Evolutionary conservation across 1,140 invertebrate species (phyloP).

Genomic region (Drosophila lowei): DNA sequence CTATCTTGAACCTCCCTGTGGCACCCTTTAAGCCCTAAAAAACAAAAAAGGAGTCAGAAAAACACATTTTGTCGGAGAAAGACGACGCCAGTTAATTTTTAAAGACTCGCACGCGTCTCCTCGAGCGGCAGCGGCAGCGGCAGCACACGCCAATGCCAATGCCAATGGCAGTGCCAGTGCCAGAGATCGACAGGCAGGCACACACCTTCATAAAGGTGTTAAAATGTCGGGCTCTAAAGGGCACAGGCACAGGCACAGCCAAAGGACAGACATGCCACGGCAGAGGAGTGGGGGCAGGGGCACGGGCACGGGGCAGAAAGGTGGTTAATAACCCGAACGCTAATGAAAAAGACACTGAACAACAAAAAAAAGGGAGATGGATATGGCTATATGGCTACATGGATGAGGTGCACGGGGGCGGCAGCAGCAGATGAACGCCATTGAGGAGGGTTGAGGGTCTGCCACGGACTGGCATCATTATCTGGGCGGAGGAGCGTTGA

Average conservation of each 20-base stretch:
- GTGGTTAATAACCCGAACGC: slow-evolving; percentile 75
- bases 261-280: slow-evolving; percentile 42
- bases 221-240: slow-evolving; percentile 58
- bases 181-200: background rate
- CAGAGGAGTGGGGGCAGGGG: slow-evolving; percentile 22
- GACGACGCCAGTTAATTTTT: slow-evolving; percentile 33
- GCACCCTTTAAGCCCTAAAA: slow-evolving; percentile 14
- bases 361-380: slow-evolving; percentile 29
- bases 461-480: background rate
- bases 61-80: slow-evolving; percentile 24
- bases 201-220: slow-evolving; percentile 63
- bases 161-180: slow-evolving; percentile 34
- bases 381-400: background rate
- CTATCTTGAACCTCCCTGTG: background rate
- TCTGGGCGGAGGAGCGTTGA: background rate
- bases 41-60: slow-evolving; percentile 13
- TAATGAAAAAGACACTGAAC: slow-evolving; percentile 69
- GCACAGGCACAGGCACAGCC: slow-evolving; percentile 30
- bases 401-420: slow-evolving; percentile 18
- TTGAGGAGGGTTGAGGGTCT: slow-evolving; percentile 20
- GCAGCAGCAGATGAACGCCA: slow-evolving; percentile 32
- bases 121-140: background rate
- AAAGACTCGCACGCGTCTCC: slow-evolving; percentile 61
- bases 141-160: slow-evolving; percentile 58
- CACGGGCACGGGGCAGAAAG: slow-evolving; percentile 42